phyloP scores from a whole-genome alignment of 2,797 vertebrate species.

The Peromyscus melanophrys region DNA sequence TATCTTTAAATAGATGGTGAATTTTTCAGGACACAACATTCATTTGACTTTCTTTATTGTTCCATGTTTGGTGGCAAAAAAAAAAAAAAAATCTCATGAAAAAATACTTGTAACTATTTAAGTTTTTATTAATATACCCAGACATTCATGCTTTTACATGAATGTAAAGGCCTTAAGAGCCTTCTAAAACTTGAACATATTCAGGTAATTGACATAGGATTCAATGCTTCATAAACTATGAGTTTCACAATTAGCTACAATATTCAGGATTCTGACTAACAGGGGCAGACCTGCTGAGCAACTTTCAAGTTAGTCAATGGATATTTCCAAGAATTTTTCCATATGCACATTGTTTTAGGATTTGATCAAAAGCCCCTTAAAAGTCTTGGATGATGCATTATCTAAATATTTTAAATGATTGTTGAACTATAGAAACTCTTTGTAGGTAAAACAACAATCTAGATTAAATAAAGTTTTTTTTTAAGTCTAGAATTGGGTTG shows the following conservation, averaged over 20 bases:
- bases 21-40: constrained; percentile 35
- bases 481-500: neutral
- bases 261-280: neutral
- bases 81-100: constrained; percentile 46
- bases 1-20: neutral
- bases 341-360: constrained; percentile 29
- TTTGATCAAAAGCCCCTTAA: constrained; percentile 49
- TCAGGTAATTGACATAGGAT: neutral
- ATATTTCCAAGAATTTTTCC: constrained; percentile 22
- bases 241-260: constrained; percentile 48
- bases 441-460: neutral
- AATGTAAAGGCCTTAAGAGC: constrained; percentile 49
- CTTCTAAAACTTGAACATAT: constrained; percentile 10
- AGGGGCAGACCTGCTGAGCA: constrained; percentile 46
- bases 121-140: constrained; percentile 15
- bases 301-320: constrained; percentile 24
- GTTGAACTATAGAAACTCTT: neutral
- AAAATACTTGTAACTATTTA: constrained; percentile 38
- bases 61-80: constrained; percentile 14
- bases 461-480: neutral
- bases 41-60: constrained; percentile 1
- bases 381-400: neutral
- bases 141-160: constrained; percentile 31
- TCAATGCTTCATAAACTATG: constrained; percentile 40
- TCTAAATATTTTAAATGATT: neutral